Evolutionary conservation across 2,888 invertebrate species (phyloP), one percentile per base, ranked within the genome.

Genomic region (Lasius platythorax): DNA sequence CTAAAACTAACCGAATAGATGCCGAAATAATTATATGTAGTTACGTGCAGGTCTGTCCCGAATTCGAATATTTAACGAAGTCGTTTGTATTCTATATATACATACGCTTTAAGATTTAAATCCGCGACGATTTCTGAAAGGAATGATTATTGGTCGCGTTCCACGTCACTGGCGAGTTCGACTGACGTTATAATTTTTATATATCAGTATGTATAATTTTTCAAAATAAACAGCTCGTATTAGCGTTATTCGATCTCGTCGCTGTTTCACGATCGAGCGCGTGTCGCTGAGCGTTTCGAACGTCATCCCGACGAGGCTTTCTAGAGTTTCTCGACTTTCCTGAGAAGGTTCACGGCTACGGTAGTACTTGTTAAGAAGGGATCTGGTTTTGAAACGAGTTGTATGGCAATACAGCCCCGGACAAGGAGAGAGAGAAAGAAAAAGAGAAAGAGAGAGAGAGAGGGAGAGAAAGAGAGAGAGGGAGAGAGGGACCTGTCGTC

Each of bases 351-450:
- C 75, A 76, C 50, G 67, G 67, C 70, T 30, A n/a, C 81, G 33
- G 70, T 37, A 73, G 53, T 84, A 82, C 85, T 84, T 83, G 87
- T 83, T 72, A 56, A 30, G 81, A 87, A 76, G 84, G 87, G 87
- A 88, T 87, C 90, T 88, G 87, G 90, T 91, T 90, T 90, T 85
- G 85, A 91, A 91, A 91, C 90, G 74, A 89, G 87, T 88, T 85
- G 83, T 76, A 84, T 81, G 78, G 50, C 68, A 37, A 74, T 72
- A 79, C 12, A 40, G 40, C 11, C 28, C 12, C 46, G 18, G 50
- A 53, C 8, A n/a, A 3, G n/a, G 50, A 53, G 53, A 53, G 53
- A 53, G 12, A 46, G 12, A 12, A 12, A 46, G 43, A 46, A 3
- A 46, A 2, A 46, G 43, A 46, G 12, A 12, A 12, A 43, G 43